Base-by-base conservation (phyloP, 2,797 vertebrate species). In the Chaetodon trifasciatus region DNA sequence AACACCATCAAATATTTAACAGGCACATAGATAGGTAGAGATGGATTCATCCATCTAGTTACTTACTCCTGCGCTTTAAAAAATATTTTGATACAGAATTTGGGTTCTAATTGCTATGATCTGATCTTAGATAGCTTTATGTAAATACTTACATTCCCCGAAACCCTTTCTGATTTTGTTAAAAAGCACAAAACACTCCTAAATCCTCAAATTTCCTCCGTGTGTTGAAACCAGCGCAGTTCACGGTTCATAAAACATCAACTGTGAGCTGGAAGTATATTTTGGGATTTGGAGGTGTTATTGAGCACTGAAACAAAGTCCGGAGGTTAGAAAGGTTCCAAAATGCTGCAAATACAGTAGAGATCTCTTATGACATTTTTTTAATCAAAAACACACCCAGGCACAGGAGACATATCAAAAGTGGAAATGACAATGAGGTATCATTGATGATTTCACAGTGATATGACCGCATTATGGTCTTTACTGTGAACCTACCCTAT, bases 1-100 rank as follows among this genome's bases (percentile, higher is more conserved):
- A 64, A 64, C 73, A n/a, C 46, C 21, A 74, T 87, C 72, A 75
- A 83, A 79, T 75, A 87, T 85, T 79, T 60, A 85, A 42, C 63
- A 75, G 24, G 13, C 19, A 74, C 52, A 73, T 28, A 66, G 23
- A 40, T 39, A 62, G 63, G 16, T 47, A 19, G 40, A 40, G 23
- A 62, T 61, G 24, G 21, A 52, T 58, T 55, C 56, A 75, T 63
- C 58, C 56, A 72, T 58, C 46, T 44, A 62, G 71, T 40, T 57
- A 12, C 46, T 15, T 56, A 42, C 17, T 21, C 8, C 5, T 46
- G 4, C n/a, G 3, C 21, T 53, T 4, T 16, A 28, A 40, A 23
- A 40, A 37, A n/a, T 12, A 37, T 2, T 40, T 11, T 12, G 5
- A n/a, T 61, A 10, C 32, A 63, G 10, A 64, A 64, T 73, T 62